Base-by-base conservation (phyloP, 1,140 invertebrate genomes). In the Cyclina sinensis region DNA sequence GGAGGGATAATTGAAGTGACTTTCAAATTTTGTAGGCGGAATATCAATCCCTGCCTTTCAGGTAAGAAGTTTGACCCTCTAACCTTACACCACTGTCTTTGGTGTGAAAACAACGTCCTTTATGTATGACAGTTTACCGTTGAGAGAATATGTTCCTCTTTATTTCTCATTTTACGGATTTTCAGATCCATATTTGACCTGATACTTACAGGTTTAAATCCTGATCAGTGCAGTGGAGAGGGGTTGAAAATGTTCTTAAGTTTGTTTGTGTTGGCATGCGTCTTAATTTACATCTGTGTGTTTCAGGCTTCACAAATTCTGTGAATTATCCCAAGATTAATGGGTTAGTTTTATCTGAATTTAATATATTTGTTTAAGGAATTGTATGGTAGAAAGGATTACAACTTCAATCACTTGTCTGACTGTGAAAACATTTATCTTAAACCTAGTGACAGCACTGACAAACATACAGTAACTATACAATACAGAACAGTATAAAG, bases 361-460 rank as follows among this genome's bases (percentile, higher is more conserved):
- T 54, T 78, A 35, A 78, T 57, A 78, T 78, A 46, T 78, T 78
- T 78, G 46, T 48, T 78, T 78, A 51, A 51, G 30, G 74, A 51
- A 78, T 78, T 54, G 16, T 46, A 32, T 57, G 27, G 35, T 57
- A 78, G 32, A 51, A 35, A 5, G 30, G 74, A 78, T 78, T 54
- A 78, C 30, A 35, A 35, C 21, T 39, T 78, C 39, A 27, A 54
- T 35, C 14, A 54, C 27, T 35, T 78, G 54, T 27, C 32, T 51
- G 54, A 21, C 27, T 12, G 46, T 51, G 74, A 51, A 48, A 78
- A 78, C 35, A 48, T 78, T 78, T 78, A 51, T 78, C 74, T 78
- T 24, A 18, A 11, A 27, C 43, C 46, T 48, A 37, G 74, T 51
- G 39, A 51, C 46, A 51, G 16, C 27, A 27, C 5, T 30, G 62